A percentile compares a stretch with the other conserved stretches of the same genome.
Evolutionary conservation across 2,888 invertebrate genomes (phyloP).

Genomic region (Macaria notata): DNA sequence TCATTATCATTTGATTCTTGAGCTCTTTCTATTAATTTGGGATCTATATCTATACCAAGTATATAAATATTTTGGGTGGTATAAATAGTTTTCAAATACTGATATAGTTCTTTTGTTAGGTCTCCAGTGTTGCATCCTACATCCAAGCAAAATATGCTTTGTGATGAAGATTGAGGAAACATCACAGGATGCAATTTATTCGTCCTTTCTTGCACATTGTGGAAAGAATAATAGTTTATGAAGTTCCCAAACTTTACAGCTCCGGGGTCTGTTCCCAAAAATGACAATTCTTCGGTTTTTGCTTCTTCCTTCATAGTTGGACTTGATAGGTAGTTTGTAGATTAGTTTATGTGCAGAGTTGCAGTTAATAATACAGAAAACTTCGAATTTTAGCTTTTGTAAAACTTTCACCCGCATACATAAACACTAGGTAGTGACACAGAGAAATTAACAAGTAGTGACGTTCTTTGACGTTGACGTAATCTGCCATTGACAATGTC

Average conservation of each 20-base stretch:
- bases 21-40: slow-evolving; percentile 86
- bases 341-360: not conserved
- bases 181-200: slow-evolving; percentile 76
- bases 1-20: slow-evolving; percentile 68
- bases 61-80: slow-evolving; percentile 62
- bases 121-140: slow-evolving; percentile 92
- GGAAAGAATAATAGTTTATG: slow-evolving; percentile 93
- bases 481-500: no score
- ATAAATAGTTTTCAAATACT: slow-evolving; percentile 72
- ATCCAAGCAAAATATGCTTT: slow-evolving; percentile 82
- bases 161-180: slow-evolving; percentile 48
- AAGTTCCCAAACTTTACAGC: slow-evolving; percentile 92
- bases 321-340: not conserved
- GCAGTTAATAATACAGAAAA: no score
- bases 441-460: no score
- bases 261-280: slow-evolving; percentile 86
- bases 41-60: slow-evolving; percentile 90
- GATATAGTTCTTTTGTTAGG: slow-evolving; percentile 83
- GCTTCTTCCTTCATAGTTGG: slow-evolving; percentile 35
- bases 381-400: no score
- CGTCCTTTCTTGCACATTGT: slow-evolving; percentile 86
- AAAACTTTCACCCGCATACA: no score
- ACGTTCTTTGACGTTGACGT: no score
- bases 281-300: slow-evolving; percentile 54
- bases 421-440: no score